A percentile compares a stretch with the other conserved stretches of the same genome.
phyloP scores from a whole-genome alignment of 2,888 invertebrate species.

The Eubasilissa splendida region DNA sequence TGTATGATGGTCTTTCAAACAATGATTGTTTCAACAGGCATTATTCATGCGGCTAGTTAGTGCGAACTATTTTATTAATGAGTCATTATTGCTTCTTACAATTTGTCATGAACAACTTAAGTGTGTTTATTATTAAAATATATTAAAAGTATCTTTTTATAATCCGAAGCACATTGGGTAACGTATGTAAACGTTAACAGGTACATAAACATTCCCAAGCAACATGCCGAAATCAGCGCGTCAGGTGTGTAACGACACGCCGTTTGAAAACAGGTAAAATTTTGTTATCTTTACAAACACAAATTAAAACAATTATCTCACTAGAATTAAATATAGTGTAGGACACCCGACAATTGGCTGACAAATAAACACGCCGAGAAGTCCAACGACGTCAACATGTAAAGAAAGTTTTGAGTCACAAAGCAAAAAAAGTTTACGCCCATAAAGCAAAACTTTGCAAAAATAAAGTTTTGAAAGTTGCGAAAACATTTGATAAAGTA shows the following conservation, averaged over 20 bases:
- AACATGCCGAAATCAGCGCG: conserved; percentile 33
- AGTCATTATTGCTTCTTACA: not conserved
- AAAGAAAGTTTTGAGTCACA: conserved; percentile 53
- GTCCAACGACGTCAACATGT: conserved; percentile 27
- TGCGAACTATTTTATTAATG: not conserved
- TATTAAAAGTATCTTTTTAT: not conserved
- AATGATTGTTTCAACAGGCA: not conserved
- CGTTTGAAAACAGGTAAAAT: conserved; percentile 20
- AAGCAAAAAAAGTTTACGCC: conserved; percentile 51
- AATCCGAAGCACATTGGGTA: not conserved
- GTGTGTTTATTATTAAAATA: not conserved
- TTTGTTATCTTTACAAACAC: conserved; percentile 16
- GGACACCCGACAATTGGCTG: too few species aligned
- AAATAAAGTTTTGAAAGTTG: conserved; percentile 27
- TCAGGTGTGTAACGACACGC: conserved; percentile 20
- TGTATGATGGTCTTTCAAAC: not conserved
- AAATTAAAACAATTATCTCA: too few species aligned
- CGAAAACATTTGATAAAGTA: not conserved
- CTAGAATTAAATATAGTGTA: too few species aligned
- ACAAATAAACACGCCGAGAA: not conserved
- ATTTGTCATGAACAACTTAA: not conserved
- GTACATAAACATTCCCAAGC: conserved; percentile 16
- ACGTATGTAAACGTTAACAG: not conserved
- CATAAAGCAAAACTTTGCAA: conserved; percentile 48
- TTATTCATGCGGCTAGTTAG: conserved; percentile 9